These are phyloP conservation scores for Brachionus plicatilis DNA, from an alignment of 1,140 invertebrate genomes.

Conservation along the genomic window DNA sequence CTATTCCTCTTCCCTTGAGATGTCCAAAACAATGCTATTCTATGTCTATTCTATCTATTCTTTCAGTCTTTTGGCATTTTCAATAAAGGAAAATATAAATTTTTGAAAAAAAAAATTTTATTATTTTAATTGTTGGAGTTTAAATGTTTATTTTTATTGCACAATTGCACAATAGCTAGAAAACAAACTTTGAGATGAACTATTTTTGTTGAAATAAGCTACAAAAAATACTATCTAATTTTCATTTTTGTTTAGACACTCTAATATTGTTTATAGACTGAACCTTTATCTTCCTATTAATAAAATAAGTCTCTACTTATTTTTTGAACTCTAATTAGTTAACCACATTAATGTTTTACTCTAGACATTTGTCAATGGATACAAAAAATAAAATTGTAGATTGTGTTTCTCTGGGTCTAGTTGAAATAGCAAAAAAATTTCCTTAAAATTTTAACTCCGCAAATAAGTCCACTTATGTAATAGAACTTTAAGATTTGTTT, in stretches of 20 bases:
- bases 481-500: neutral
- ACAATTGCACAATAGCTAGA: neutral
- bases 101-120: too few relatives aligned
- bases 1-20: too few relatives aligned
- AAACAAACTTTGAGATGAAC: neutral
- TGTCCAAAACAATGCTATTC: too few relatives aligned
- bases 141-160: too few relatives aligned
- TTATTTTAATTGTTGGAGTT: too few relatives aligned
- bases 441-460: constrained; percentile 3
- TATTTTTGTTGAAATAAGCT: neutral
- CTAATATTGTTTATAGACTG: neutral
- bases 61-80: too few relatives aligned
- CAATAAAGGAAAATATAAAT: too few relatives aligned
- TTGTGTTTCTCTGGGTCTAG: neutral
- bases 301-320: constrained; percentile 61
- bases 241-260: neutral
- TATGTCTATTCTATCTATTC: too few relatives aligned
- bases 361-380: neutral
- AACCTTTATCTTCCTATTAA: constrained; percentile 59
- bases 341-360: neutral
- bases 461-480: neutral
- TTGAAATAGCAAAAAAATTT: neutral
- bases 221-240: neutral
- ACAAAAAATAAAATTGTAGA: too few relatives aligned
- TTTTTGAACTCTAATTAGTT: neutral